Base-by-base conservation (phyloP, 2,113 vertebrate genomes). In the Aviceda subcristata region DNA sequence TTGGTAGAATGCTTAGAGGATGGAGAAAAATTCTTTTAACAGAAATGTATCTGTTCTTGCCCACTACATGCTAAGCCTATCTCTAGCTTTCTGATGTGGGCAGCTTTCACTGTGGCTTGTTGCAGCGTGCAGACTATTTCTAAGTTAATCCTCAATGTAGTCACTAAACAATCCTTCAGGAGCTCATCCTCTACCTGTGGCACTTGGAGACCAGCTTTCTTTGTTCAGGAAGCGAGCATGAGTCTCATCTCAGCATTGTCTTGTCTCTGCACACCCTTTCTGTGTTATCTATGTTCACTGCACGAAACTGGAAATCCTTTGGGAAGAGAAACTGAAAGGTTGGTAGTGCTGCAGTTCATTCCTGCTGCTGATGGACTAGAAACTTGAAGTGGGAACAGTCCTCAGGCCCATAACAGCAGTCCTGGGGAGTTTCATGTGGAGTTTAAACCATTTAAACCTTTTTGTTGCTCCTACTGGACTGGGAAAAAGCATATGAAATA, bases 1-100 rank as follows among this genome's bases (percentile, higher is more conserved):
- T 53, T 62, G 5, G 5, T 41, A 20, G 82, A 51, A 24, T 88
- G 36, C 38, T 24, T 64, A n/a, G 36, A 77, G 51, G 38, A 26
- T 77, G 53, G 69, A 91, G 64, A 57, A 62, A 29, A 30, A 9
- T 57, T 10, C 13, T 80, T 50, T 22, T 55, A 50, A 59, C 13
- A 91, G 45, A 57, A 63, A 27, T 14, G 2, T 3, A 5, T 56
- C 59, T 89, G 12, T 59, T 80, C 19, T 73, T 88, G 43, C 32
- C 26, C 6, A 23, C 22, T 80, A 7, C 8, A 4, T 0, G 0
- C 29, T 86, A 17, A 67, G 27, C 30, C 60, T 24, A 17, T 1
- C 30, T 88, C 32, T 9, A 18, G 12, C 38, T 38, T 76, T 39
- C 51, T 7, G 6, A 2, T 11, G 19, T 1, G 83, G 71, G 16